Conservation (phyloP, 1,140 invertebrate species). For the Bicyclus anynana region DNA sequence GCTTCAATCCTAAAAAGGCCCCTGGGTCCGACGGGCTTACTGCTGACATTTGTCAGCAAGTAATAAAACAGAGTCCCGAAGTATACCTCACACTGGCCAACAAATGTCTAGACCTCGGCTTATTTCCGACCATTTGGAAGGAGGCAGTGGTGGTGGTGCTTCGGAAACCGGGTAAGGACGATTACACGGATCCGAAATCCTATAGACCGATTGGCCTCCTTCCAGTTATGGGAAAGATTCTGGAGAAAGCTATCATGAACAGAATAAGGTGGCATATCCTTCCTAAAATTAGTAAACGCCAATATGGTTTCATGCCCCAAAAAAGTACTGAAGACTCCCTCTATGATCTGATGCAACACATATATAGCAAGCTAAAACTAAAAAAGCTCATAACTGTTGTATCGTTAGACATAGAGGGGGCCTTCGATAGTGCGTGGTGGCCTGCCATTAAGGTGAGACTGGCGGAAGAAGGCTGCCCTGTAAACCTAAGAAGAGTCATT, state of each 20-base stretch:
- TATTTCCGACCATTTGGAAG: slow-evolving; percentile 24
- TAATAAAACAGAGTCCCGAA: neutral
- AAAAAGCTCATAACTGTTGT: neutral
- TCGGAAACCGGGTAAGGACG: slow-evolving; percentile 8
- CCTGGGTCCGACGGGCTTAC: slow-evolving; percentile 20
- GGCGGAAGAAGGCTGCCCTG: neutral
- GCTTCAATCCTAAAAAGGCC: slow-evolving; percentile 18
- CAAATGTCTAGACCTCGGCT: neutral
- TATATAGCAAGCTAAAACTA: neutral
- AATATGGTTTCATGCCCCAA: slow-evolving; percentile 7
- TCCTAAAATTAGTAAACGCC: neutral
- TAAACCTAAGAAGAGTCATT: neutral
- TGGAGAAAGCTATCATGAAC: neutral
- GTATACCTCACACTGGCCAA: neutral
- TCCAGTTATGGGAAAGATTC: slow-evolving; percentile 2
- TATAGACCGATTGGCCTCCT: slow-evolving; percentile 11
- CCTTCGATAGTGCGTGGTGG: slow-evolving; percentile 12
- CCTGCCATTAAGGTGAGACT: neutral
- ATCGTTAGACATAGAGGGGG: slow-evolving; percentile 12
- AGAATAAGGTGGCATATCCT: neutral
- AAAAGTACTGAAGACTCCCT: neutral
- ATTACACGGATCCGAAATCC: slow-evolving; percentile 7
- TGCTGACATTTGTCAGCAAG: slow-evolving; percentile 13
- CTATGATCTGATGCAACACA: slow-evolving; percentile 1
- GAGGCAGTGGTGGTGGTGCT: slow-evolving; percentile 9